These are phyloP conservation scores for Karalla daura DNA, from an alignment of 2,797 vertebrate species.

Conservation along the genomic window DNA sequence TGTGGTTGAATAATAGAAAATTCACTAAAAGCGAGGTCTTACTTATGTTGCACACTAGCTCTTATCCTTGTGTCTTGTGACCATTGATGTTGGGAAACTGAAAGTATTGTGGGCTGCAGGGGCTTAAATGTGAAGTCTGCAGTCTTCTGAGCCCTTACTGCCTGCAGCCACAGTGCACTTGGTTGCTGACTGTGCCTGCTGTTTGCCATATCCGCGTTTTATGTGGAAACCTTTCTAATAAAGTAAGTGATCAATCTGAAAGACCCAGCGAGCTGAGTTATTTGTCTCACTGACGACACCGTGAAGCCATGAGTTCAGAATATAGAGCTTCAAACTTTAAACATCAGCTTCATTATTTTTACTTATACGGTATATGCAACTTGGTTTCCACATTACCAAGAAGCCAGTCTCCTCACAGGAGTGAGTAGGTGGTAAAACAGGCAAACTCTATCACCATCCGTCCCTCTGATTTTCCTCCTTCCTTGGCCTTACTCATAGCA, in stretches of 20 bases:
- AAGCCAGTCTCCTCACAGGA: no score
- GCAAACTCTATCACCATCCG: no score
- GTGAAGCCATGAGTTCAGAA: no score
- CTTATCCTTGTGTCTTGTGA: neutral
- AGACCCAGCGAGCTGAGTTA: neutral
- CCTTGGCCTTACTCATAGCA: no score
- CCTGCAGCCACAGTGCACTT: conserved; percentile 48
- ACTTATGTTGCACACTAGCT: neutral
- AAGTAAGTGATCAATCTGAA: conserved; percentile 40
- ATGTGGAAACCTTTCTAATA: conserved; percentile 70
- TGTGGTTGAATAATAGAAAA: neutral
- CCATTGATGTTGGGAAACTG: neutral
- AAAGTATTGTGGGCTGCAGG: conserved; percentile 9
- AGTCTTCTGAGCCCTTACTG: conserved; percentile 33
- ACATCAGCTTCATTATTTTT: no score
- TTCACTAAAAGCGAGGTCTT: conserved; percentile 3
- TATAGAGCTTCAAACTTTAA: no score
- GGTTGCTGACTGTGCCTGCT: conserved; percentile 67
- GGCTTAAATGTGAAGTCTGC: neutral
- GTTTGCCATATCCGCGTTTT: conserved; percentile 70
- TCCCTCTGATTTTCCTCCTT: no score
- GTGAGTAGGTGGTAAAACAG: no score
- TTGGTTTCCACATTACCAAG: no score
- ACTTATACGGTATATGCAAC: no score
- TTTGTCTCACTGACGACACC: no score